Conservation (phyloP, 2,113 vertebrate genomes). For the Tragelaphus imberbis region DNA sequence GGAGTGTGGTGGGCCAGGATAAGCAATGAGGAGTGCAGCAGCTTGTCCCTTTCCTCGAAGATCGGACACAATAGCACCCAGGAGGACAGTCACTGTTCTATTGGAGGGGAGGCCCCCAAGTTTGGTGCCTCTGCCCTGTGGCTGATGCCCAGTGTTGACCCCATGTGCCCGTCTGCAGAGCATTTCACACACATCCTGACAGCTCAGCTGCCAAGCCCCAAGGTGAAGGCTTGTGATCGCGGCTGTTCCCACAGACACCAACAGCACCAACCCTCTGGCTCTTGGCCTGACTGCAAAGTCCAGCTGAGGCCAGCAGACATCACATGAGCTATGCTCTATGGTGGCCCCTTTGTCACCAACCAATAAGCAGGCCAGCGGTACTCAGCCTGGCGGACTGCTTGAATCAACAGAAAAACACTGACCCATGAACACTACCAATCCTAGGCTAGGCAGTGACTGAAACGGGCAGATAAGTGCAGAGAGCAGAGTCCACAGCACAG, state of each 20-base stretch:
- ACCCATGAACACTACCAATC: neutral
- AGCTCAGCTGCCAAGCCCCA: neutral
- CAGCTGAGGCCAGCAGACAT: neutral
- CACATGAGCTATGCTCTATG: neutral
- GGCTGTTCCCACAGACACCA: slow-evolving; percentile 65
- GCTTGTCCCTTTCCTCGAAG: neutral
- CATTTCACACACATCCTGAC: neutral
- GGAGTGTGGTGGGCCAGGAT: neutral
- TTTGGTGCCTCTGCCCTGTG: neutral
- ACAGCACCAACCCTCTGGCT: slow-evolving; percentile 80
- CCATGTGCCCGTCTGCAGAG: neutral
- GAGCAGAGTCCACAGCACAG: neutral
- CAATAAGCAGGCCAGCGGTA: neutral
- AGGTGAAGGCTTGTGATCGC: neutral
- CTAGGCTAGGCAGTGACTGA: neutral
- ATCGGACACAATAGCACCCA: neutral
- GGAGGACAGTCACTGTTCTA: neutral
- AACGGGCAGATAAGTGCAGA: neutral
- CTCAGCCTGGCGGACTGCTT: neutral
- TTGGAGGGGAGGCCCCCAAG: neutral
- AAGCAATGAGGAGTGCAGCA: neutral
- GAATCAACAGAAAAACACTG: neutral
- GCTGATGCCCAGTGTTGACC: neutral
- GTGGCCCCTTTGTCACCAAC: neutral
- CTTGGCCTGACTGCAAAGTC: slow-evolving; percentile 60